phyloP scores from a whole-genome alignment of 2,888 invertebrate genomes.

The Plagodis dolabraria region DNA sequence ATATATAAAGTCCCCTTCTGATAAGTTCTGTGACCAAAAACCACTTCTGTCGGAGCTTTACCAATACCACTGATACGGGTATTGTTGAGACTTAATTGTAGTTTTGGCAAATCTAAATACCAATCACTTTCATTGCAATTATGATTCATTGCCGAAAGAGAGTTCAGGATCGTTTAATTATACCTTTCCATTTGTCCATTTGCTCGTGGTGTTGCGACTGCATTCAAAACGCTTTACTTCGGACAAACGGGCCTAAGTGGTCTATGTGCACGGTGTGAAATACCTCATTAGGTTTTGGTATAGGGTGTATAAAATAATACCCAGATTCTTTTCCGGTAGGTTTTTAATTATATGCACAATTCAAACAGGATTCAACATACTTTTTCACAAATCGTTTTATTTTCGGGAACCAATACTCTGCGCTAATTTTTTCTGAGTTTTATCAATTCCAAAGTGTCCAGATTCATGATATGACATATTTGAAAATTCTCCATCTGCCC shows the following conservation, averaged over 20 bases:
- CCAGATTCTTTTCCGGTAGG: neutral
- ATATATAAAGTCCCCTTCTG: too few relatives aligned
- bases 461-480: conserved; percentile 10
- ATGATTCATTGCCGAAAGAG: conserved; percentile 10
- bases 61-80: conserved; percentile 7
- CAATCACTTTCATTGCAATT: conserved; percentile 5
- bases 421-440: conserved; percentile 9
- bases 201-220: conserved; percentile 14
- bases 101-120: conserved; percentile 7
- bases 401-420: conserved; percentile 57
- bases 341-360: conserved; percentile 13
- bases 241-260: conserved; percentile 19
- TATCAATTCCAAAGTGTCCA: conserved; percentile 12
- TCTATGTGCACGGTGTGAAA: conserved; percentile 15
- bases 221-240: conserved; percentile 14
- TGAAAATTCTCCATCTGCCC: conserved; percentile 8
- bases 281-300: neutral
- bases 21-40: conserved; percentile 2
- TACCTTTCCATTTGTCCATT: conserved; percentile 20
- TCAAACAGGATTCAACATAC: conserved; percentile 14
- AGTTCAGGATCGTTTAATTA: conserved; percentile 10
- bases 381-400: conserved; percentile 53
- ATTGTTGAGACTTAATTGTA: conserved; percentile 14
- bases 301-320: conserved; percentile 18
- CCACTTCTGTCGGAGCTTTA: conserved; percentile 11